phyloP scores from a whole-genome alignment of 2,113 vertebrate genomes.

The Alectura lathami region DNA sequence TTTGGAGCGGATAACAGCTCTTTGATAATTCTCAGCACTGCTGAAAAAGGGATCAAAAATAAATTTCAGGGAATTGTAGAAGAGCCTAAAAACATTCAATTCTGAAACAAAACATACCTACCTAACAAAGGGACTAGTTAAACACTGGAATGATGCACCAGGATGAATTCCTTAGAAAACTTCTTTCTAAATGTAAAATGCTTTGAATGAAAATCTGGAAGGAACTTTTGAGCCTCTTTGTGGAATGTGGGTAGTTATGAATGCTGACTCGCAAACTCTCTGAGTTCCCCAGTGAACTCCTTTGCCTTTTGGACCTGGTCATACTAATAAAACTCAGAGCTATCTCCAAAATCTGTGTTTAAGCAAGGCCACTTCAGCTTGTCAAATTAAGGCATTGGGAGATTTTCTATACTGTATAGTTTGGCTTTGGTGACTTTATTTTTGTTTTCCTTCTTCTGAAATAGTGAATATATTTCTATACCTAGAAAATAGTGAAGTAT shows the following conservation, averaged over 20 bases:
- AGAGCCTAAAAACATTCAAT: not conserved
- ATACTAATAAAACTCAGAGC: not conserved
- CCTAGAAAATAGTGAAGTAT: too few relatives aligned
- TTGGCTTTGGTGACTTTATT: not conserved
- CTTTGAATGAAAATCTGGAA: not conserved
- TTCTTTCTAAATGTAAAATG: not conserved
- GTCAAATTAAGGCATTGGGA: not conserved
- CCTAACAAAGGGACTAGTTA: not conserved
- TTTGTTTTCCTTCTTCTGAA: not conserved
- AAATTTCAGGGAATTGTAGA: not conserved
- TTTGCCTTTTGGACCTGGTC: not conserved
- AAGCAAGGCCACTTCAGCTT: not conserved
- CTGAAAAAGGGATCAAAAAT: not conserved
- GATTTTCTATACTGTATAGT: not conserved
- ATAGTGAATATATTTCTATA: not conserved
- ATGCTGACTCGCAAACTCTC: not conserved
- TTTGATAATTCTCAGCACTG: not conserved
- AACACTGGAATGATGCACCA: not conserved
- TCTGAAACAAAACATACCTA: not conserved
- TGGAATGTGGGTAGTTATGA: not conserved
- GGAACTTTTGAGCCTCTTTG: not conserved
- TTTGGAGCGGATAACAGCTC: not conserved
- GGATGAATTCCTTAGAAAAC: not conserved
- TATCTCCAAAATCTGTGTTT: not conserved
- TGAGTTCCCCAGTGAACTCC: not conserved